Conservation (phyloP, 1,140 invertebrate species). For the Lutraria rhynchaena region DNA sequence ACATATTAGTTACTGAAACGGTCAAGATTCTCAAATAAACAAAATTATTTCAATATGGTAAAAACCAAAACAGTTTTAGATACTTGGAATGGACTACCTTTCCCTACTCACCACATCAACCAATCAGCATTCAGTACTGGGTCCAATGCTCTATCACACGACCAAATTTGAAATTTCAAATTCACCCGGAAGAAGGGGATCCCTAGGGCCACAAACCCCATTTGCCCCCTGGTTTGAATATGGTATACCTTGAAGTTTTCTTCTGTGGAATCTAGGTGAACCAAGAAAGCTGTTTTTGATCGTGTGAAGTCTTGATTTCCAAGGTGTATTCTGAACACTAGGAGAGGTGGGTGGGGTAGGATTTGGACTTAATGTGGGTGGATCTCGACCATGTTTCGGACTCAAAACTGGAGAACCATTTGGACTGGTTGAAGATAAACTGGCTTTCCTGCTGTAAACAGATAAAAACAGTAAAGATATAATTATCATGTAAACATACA, state of each 20-base stretch:
- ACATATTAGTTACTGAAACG: too few species aligned
- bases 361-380: conserved; percentile 76
- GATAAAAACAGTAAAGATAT: conserved; percentile 18
- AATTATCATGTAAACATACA: too few species aligned
- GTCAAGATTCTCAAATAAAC: background rate
- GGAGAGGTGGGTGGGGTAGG: conserved; percentile 90
- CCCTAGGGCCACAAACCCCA: conserved; percentile 51
- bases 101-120: conserved; percentile 51
- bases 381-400: conserved; percentile 74
- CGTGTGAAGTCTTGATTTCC: conserved; percentile 96
- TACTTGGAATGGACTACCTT: background rate
- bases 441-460: conserved; percentile 78
- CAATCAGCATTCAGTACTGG: conserved; percentile 61
- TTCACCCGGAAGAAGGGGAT: conserved; percentile 68
- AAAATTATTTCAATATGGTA: background rate
- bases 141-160: conserved; percentile 57
- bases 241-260: conserved; percentile 94
- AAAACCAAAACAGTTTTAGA: background rate
- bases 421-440: conserved; percentile 74
- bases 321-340: conserved; percentile 87
- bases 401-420: conserved; percentile 78
- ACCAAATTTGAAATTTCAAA: conserved; percentile 54
- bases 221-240: conserved; percentile 61
- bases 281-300: conserved; percentile 99
- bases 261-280: conserved; percentile 97